Base-by-base conservation (phyloP, 2,888 invertebrate species). In the Oxyteleia sp. region DNA sequence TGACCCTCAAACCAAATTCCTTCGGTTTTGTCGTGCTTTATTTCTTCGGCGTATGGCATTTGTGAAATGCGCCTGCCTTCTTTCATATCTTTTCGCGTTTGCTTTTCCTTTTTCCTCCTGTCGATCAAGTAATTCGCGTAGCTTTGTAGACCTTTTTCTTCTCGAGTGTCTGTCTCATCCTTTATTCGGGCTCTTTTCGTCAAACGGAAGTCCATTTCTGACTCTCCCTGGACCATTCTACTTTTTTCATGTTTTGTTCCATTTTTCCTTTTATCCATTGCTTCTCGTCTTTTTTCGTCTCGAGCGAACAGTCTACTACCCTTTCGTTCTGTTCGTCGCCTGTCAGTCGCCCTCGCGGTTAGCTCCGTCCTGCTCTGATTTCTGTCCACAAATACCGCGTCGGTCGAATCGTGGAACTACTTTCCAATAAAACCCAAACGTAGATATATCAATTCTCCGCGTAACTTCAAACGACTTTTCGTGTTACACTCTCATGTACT, bases 301-400 rank as follows among this genome's bases (percentile, higher is more conserved):
- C 75, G 61, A 71, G 51, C 47, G 47, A 32, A 64, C 82, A 68
- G 84, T 76, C 16, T 85, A 82, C 80, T 84, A 64, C 68, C 71
- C 64, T 72, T 76, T 43, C 55, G 53, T 38, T 74, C 82, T 63
- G 80, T 68, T 86, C 84, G 79, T 59, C 85, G 86, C 85, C 87
- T 88, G 89, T 89, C 91, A 89, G 89, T 89, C 86, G 89, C 88
- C 87, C 74, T 85, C 88, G 89, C 86, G 82, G 89, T 89, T 91
- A 91, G 91, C 91, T 61, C 71, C 89, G 89, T 87, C 87, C 83
- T 85, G 90, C 91, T 92, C 90, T 91, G 92, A 91, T 92, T 92
- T 90, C 88, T 88, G 88, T 89, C 88, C 88, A 88, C 90, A 89
- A 91, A 90, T 89, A 90, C 89, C 81, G 88, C 85, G 89, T 61